Evolutionary conservation across 2,888 invertebrate species (phyloP), one percentile per base, ranked within the genome.

Genomic region (Macaria liturata): DNA sequence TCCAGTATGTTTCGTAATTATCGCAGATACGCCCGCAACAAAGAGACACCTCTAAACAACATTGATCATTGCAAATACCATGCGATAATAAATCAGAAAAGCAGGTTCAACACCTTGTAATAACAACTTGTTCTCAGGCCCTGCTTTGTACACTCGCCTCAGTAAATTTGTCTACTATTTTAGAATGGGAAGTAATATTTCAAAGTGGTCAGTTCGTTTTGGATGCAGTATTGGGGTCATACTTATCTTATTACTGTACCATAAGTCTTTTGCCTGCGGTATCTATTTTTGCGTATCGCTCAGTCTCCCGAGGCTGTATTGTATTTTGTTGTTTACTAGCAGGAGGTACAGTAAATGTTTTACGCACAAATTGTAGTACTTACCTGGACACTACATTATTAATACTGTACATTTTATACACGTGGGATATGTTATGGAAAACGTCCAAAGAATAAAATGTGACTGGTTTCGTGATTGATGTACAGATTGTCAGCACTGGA

Each of bases 41-140:
- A 78, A 78, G 78, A 75, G 79, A 83, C 80, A 83, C 75, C 75
- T 78, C 78, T 75, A 75, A 79, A 75, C 77, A 78, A 78, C 83
- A 84, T 85, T 81, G 83, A 84, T 86, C 81, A 83, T 82, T 79
- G 77, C 79, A 78, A 85, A 83, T 82, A 78, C 74, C 75, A 79
- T 75, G 75, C 77, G 74, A 78, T 72, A 79, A 84, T 86, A 88
- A 88, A 86, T 87, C 84, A 86, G 80, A 77, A 82, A 86, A 84
- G 78, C 84, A 82, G 83, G 80, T 84, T 84, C 83, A 85, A 85
- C 86, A 85, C 84, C 83, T 85, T 83, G 82, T 86, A 84, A 80
- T 82, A 84, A 86, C 85, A 84, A 82, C 80, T 84, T 83, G 83
- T 84, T 81, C 74, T 69, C 72, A 68, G 72, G 69, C 74, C 72